Percentiles rank a stretch among this genome's conserved stretches.
These are phyloP conservation scores for Torymus texanus DNA, from an alignment of 2,888 invertebrate genomes.

Conservation along the genomic window DNA sequence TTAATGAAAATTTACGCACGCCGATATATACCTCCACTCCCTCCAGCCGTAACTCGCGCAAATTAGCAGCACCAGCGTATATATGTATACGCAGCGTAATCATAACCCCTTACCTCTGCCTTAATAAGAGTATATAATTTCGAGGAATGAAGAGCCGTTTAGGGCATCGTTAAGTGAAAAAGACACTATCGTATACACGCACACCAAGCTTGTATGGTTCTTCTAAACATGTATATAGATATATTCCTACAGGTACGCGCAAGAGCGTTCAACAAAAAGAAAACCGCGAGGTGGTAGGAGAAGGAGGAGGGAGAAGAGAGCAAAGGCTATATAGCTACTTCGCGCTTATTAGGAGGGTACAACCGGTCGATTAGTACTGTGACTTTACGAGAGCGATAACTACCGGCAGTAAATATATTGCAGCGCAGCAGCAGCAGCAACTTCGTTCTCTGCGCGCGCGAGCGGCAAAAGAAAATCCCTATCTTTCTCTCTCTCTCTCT, in stretches of 20 bases:
- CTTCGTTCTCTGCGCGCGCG: conserved; percentile 2
- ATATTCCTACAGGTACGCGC: too few relatives aligned
- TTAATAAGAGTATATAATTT: conserved; percentile 10
- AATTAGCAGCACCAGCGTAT: background rate
- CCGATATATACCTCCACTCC: too few relatives aligned
- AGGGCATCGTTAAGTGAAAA: conserved; percentile 4
- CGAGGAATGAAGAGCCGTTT: conserved; percentile 14
- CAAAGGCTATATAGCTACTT: conserved; percentile 2
- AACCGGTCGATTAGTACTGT: conserved; percentile 33
- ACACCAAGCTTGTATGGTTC: too few relatives aligned
- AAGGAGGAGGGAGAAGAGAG: background rate
- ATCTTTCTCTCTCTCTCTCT: conserved; percentile 21
- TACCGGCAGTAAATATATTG: conserved; percentile 40
- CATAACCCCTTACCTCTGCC: background rate
- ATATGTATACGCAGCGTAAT: too few relatives aligned
- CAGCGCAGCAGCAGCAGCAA: background rate
- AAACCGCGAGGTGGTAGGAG: too few relatives aligned
- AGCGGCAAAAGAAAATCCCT: conserved; percentile 26
- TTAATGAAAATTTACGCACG: conserved; percentile 33
- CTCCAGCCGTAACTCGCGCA: background rate
- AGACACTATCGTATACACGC: conserved; percentile 5
- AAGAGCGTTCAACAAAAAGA: background rate
- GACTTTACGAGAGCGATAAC: conserved; percentile 36
- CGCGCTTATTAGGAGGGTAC: conserved; percentile 22
- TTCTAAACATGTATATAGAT: too few relatives aligned